phyloP scores from a whole-genome alignment of 2,888 invertebrate species.

The Drosophila vallismaia region DNA sequence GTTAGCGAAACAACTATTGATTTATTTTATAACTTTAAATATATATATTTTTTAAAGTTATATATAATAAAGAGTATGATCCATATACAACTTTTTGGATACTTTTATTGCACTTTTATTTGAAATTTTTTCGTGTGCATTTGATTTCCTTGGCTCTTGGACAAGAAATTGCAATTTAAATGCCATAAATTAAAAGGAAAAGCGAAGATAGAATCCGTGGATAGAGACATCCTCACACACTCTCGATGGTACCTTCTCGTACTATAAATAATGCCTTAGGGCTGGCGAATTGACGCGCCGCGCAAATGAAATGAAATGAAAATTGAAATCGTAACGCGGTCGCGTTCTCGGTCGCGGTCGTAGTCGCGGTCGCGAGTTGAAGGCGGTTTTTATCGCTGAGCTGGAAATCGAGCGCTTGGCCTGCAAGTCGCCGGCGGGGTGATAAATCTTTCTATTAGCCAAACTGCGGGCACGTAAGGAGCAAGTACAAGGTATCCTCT shows the following conservation, averaged over 20 bases:
- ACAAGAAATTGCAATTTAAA: slow-evolving; percentile 80
- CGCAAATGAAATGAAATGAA: slow-evolving; percentile 74
- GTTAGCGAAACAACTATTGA: slow-evolving; percentile 4
- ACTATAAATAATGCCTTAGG: slow-evolving; percentile 64
- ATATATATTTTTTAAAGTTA: not conserved
- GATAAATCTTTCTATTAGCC: slow-evolving; percentile 82
- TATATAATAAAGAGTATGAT: not conserved
- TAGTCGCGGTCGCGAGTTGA: slow-evolving; percentile 31
- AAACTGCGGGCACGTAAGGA: slow-evolving; percentile 58
- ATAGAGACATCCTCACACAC: slow-evolving; percentile 31
- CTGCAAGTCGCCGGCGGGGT: slow-evolving; percentile 57
- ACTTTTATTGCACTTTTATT: not conserved
- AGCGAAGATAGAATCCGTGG: slow-evolving; percentile 54
- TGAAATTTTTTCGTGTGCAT: slow-evolving; percentile 3
- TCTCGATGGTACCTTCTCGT: not conserved
- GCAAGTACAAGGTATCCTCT: not conserved
- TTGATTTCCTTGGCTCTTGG: slow-evolving; percentile 22
- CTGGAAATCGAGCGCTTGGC: slow-evolving; percentile 46
- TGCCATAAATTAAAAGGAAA: slow-evolving; percentile 71
- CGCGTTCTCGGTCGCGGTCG: not conserved
- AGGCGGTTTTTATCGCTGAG: slow-evolving; percentile 55
- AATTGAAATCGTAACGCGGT: slow-evolving; percentile 72
- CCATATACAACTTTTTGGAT: too few species aligned
- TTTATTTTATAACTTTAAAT: slow-evolving; percentile 3
- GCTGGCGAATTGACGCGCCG: slow-evolving; percentile 60